Evolutionary conservation across 2,888 invertebrate genomes (phyloP).

Genomic region (Drosophila parthenogenetica): DNA sequence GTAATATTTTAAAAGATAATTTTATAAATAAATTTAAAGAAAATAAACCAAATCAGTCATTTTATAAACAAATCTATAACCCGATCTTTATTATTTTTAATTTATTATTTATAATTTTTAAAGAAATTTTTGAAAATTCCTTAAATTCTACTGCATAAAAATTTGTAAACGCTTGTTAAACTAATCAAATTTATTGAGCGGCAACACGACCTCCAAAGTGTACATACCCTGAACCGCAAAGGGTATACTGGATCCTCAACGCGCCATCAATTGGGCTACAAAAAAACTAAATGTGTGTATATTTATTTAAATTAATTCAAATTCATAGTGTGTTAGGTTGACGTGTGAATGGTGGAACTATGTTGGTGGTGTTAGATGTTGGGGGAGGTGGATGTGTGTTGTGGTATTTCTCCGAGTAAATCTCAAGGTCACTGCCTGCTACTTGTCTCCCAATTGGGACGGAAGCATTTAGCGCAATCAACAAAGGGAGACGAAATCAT

Average conservation of each 20-base stretch:
- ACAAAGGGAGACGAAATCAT: constrained; percentile 1
- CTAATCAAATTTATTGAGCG: too few species aligned
- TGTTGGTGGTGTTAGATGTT: not conserved
- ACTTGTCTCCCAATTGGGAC: constrained; percentile 40
- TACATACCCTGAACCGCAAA: not conserved
- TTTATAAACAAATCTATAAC: too few species aligned
- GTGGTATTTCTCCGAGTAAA: constrained; percentile 27
- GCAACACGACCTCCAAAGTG: not conserved
- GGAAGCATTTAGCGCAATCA: constrained; percentile 49
- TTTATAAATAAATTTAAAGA: too few species aligned
- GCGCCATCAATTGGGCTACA: constrained; percentile 35
- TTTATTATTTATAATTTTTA: too few species aligned
- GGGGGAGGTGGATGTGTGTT: not conserved
- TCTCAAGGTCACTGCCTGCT: constrained; percentile 48
- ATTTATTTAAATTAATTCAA: constrained; percentile 53
- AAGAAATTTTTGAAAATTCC: too few species aligned
- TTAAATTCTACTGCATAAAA: too few species aligned
- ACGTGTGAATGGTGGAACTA: constrained; percentile 2
- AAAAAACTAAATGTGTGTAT: not conserved
- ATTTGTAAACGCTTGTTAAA: too few species aligned
- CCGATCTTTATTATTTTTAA: too few species aligned
- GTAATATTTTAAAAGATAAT: too few species aligned
- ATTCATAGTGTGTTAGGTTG: constrained; percentile 22
- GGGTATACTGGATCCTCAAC: constrained; percentile 10
- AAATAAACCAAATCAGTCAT: too few species aligned